Evolutionary conservation across 2,113 vertebrate species (phyloP), one percentile per base, ranked within the genome.

Genomic region (Progne subis): DNA sequence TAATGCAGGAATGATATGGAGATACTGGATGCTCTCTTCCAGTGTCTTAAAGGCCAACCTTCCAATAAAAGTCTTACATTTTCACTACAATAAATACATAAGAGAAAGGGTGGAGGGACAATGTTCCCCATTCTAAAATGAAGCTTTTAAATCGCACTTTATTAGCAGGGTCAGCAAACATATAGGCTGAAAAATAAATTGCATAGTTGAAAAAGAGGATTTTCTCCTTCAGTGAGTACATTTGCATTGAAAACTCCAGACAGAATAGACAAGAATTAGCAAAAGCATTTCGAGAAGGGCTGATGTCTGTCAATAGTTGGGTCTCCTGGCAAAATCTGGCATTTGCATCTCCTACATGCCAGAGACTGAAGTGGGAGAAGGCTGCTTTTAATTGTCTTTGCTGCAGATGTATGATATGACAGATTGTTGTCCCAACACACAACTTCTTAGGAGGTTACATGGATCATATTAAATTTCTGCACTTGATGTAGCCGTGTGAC

Each of bases 11-110:
- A 71, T 32, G 64, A 65, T 80, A 74, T 1, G 13, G 60, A 92
- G 32, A 81, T 60, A 83, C 24, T 80, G 68, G 43, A 83, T 80
- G 67, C 53, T 85, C 86, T 91, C 65, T 92, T 52, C 29, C 71
- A 80, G 59, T 32, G 44, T 71, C 55, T 68, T 93, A 71, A 75
- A 18, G 53, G 79, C 49, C 82, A 89, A 43, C 5, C 18, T 67
- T n/a, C 59, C 67, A 65, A 41, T 65, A 37, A 68, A 86, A 56
- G 78, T 68, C 65, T 71, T 78, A 49, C 2, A 2, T 71, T 74
- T 65, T 46, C 75, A 86, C 24, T 76, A 75, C 31, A 44, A 74
- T 32, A 88, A 92, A 71, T 26, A 70, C 3, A 47, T 11, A 68
- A 50, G 39, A 76, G 49, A 91, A 80, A 32, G 21, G 14, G 8